Percentiles rank a stretch among this genome's conserved stretches.
phyloP scores from a whole-genome alignment of 2,888 invertebrate genomes.

The Halictus ligatus region DNA sequence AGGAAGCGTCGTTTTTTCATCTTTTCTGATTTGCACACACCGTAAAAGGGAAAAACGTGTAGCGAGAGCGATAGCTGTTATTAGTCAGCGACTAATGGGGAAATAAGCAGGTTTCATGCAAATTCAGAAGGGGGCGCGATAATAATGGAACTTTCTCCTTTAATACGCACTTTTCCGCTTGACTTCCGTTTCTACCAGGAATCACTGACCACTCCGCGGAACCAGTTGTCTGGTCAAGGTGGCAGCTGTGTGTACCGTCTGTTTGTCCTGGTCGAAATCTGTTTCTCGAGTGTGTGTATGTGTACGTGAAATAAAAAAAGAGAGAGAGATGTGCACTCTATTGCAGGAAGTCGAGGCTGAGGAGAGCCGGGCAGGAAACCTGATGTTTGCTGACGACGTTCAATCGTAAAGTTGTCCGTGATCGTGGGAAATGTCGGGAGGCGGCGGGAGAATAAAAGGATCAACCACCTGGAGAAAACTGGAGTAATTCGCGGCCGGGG shows the following conservation, averaged over 20 bases:
- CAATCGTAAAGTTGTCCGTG: constrained; percentile 46
- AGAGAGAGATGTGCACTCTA: constrained; percentile 33
- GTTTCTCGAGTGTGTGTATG: constrained; percentile 17
- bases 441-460: constrained; percentile 50
- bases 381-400: constrained; percentile 38
- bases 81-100: neutral
- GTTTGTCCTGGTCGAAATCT: constrained; percentile 21
- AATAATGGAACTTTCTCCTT: neutral
- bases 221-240: constrained; percentile 58
- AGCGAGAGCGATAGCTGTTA: neutral
- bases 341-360: constrained; percentile 52
- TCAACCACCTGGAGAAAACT: constrained; percentile 55
- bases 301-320: neutral
- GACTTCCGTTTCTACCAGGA: neutral
- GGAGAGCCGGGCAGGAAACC: constrained; percentile 47
- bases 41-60: neutral
- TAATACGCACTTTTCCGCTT: neutral
- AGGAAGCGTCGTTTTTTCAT: neutral
- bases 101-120: neutral
- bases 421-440: constrained; percentile 59
- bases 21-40: neutral
- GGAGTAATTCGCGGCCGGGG: constrained; percentile 19
- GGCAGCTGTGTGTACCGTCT: constrained; percentile 31
- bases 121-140: neutral
- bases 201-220: neutral